Evolutionary conservation across 2,113 vertebrate species (phyloP), one percentile per base, ranked within the genome.

Genomic region (Chloropsis cyanopogon): DNA sequence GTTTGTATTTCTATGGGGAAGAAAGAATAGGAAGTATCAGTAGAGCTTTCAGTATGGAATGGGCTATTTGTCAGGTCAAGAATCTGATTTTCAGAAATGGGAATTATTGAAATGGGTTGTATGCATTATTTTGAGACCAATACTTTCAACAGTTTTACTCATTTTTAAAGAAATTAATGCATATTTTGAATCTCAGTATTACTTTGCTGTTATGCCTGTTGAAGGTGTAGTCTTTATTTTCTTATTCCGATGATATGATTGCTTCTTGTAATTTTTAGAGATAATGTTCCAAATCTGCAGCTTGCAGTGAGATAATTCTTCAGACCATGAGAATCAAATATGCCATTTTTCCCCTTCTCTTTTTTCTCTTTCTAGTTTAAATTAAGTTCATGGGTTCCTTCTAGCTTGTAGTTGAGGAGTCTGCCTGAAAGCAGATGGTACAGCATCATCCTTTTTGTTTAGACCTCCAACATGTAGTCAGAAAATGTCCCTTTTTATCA

Each of bases 191-290:
- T 78, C 33, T 39, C 1, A 0, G 24, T 64, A 52, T 65, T 49
- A 61, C 80, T 95, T 86, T 64, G 68, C 82, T 76, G 37, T 56
- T 73, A 63, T 53, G n/a, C 28, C 26, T 52, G 4, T 76, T 90
- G 63, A 79, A 96, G 56, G 47, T 7, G 6, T 12, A 56, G 25
- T 39, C 37, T 53, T 73, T 80, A 24, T 56, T 61, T 73, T 63
- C 64, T 76, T 83, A 44, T 82, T 95, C 64, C 0, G 1, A 7
- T 6, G 0, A 25, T 42, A 18, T 9, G 21, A 13, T 72, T 77
- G 28, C 69, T 95, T 82, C 82, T 86, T 84, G 23, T 68, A 60
- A 46, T 95, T 95, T 96, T 94, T 76, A 49, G 86, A 96, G 82
- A 28, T 56, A 42, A 73, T 2, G 2, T 35, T n/a, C 25, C 71